These are phyloP conservation scores for Ammodramus savannarum DNA, from an alignment of 2,113 vertebrate species.

Conservation along the genomic window DNA sequence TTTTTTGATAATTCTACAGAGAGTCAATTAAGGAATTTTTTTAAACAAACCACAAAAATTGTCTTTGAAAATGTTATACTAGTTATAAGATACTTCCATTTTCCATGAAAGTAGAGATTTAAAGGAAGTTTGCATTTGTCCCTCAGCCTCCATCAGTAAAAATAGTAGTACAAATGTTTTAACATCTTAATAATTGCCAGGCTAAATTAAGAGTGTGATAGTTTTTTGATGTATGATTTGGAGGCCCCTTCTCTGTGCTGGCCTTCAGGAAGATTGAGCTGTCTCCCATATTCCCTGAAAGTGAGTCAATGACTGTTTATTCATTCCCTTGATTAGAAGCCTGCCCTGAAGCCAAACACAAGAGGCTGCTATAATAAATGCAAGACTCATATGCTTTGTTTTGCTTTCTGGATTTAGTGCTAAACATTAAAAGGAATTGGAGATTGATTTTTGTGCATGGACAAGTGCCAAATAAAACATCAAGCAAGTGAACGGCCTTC, in stretches of 20 bases:
- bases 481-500: not conserved
- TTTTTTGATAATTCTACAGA: not conserved
- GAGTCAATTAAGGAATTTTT: not conserved
- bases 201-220: constrained; percentile 62
- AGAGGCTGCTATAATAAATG: constrained; percentile 68
- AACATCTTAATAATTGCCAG: constrained; percentile 69
- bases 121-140: not conserved
- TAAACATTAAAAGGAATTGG: constrained; percentile 73
- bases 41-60: not conserved
- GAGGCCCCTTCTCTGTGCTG: constrained; percentile 11
- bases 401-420: constrained; percentile 73
- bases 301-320: constrained; percentile 73
- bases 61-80: not conserved
- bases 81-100: not conserved
- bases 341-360: constrained; percentile 72
- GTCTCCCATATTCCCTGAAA: constrained; percentile 55
- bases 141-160: constrained; percentile 45
- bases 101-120: not conserved
- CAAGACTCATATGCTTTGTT: constrained; percentile 64
- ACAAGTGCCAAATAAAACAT: constrained; percentile 75
- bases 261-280: constrained; percentile 68
- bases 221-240: constrained; percentile 70
- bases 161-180: constrained; percentile 38
- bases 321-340: constrained; percentile 74
- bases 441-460: constrained; percentile 72